phyloP scores from a whole-genome alignment of 2,888 invertebrate genomes.

The Aphodius sticticus region DNA sequence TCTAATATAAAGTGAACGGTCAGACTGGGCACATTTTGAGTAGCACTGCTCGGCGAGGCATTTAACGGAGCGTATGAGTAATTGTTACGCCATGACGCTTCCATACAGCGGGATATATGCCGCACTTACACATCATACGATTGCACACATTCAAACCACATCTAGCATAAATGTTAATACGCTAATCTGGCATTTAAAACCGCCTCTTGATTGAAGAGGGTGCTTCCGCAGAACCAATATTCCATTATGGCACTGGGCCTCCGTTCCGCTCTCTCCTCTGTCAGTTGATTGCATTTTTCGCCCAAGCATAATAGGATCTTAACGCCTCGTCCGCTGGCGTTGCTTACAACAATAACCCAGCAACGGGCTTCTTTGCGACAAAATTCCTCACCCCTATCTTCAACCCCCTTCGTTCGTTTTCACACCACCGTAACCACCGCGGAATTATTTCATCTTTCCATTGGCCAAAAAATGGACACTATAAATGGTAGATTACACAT shows the following conservation, averaged over 20 bases:
- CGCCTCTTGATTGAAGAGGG: conserved; percentile 52
- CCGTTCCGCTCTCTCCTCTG: background rate
- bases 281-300: conserved; percentile 24
- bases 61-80: conserved; percentile 50
- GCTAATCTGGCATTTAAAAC: conserved; percentile 59
- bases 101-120: conserved; percentile 51
- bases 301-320: background rate
- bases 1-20: too few species aligned
- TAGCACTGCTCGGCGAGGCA: conserved; percentile 40
- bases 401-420: background rate
- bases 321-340: background rate
- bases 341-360: background rate
- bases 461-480: too few species aligned
- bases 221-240: conserved; percentile 41
- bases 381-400: background rate
- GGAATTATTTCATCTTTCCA: too few species aligned
- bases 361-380: background rate
- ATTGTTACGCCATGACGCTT: conserved; percentile 53
- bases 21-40: conserved; percentile 31
- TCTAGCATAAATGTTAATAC: conserved; percentile 60
- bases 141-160: conserved; percentile 57
- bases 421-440: background rate
- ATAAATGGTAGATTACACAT: too few species aligned
- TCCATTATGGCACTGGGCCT: conserved; percentile 33
- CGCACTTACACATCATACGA: conserved; percentile 52